Evolutionary conservation across 1,140 invertebrate genomes (phyloP).

Genomic region (Diuraphis noxia): DNA sequence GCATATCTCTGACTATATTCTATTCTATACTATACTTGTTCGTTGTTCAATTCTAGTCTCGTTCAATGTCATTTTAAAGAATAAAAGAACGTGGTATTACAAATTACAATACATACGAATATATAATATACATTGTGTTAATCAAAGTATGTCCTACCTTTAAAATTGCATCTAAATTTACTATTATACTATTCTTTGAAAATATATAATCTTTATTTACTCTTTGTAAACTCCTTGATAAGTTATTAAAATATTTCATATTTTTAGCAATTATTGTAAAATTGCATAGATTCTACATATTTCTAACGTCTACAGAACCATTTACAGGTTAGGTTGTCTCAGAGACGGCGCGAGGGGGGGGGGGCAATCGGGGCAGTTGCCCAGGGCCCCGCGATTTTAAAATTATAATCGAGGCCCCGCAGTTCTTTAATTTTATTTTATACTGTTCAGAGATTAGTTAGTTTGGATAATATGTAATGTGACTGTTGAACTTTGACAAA

Average conservation of each 20-base stretch:
- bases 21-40: not conserved
- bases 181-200: not conserved
- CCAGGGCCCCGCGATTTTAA: no score
- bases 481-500: no score
- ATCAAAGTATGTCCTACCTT: not conserved
- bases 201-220: not conserved
- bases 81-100: not conserved
- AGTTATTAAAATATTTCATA: not conserved
- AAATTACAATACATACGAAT: not conserved
- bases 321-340: no score
- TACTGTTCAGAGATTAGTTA: no score
- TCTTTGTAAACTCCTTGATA: not conserved
- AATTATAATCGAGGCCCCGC: no score
- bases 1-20: not conserved
- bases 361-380: no score
- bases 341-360: no score
- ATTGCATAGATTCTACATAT: not conserved
- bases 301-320: not conserved
- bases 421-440: no score
- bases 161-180: not conserved
- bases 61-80: constrained; percentile 13
- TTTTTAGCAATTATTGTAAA: not conserved
- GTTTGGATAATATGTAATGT: no score
- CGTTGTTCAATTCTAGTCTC: not conserved
- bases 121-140: not conserved